Percentiles rank a stretch among this genome's conserved stretches.
Evolutionary conservation across 2,888 invertebrate genomes (phyloP).

Genomic region (Monopis laevigella): DNA sequence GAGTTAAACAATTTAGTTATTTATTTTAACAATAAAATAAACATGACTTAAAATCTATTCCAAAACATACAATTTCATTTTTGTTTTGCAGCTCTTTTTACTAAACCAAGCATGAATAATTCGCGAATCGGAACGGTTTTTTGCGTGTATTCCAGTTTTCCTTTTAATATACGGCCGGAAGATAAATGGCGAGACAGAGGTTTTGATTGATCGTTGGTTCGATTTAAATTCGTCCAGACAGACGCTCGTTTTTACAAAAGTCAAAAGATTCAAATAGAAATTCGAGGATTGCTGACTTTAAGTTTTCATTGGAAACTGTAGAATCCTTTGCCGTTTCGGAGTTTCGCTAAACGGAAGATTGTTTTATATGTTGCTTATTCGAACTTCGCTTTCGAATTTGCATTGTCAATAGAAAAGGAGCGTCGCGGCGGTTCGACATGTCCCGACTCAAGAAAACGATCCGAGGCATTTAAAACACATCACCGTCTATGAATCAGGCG

Average conservation of each 20-base stretch:
- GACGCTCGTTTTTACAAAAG: conserved; percentile 11
- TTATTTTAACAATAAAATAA: too few species aligned
- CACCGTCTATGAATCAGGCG: conserved; percentile 13
- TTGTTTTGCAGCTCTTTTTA: not conserved
- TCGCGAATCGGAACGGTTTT: conserved; percentile 26
- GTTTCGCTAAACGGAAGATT: not conserved
- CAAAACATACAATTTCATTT: too few species aligned
- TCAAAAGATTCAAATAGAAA: conserved; percentile 10
- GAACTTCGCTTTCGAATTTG: not conserved
- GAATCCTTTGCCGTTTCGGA: conserved; percentile 9
- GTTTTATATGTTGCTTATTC: not conserved
- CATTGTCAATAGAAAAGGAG: not conserved
- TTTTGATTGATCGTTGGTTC: conserved; percentile 47
- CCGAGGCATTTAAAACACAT: conserved; percentile 15
- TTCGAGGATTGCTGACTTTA: conserved; percentile 6
- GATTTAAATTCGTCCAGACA: conserved; percentile 32
- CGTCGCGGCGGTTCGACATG: conserved; percentile 1
- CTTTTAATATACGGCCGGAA: conserved; percentile 51
- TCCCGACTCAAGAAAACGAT: conserved; percentile 11
- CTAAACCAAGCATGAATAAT: conserved; percentile 32
- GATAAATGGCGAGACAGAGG: conserved; percentile 55
- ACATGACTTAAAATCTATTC: too few species aligned
- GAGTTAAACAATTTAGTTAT: too few species aligned
- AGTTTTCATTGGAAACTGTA: conserved; percentile 5
- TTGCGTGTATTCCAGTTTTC: conserved; percentile 28